Conservation (phyloP, 2,888 invertebrate genomes). For the Drosophila tripunctata region DNA sequence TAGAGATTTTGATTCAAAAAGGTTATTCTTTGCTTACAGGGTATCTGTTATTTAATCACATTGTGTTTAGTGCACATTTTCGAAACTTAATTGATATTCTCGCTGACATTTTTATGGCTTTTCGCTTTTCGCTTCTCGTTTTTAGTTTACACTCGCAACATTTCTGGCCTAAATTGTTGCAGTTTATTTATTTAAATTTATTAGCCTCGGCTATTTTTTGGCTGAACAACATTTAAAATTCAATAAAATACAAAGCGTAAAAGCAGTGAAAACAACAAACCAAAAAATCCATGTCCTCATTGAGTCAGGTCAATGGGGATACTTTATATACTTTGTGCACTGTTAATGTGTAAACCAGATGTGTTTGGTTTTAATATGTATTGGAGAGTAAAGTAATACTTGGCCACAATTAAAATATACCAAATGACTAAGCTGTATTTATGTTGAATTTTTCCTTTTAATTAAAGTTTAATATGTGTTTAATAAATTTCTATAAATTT, state of each 20-base stretch:
- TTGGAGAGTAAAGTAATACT: neutral
- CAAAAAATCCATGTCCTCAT: neutral
- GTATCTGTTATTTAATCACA: neutral
- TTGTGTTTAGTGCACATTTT: neutral
- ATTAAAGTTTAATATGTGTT: no score
- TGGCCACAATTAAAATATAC: neutral
- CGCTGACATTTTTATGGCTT: slow-evolving; percentile 72
- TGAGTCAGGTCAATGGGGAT: slow-evolving; percentile 14
- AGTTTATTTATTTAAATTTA: slow-evolving; percentile 68
- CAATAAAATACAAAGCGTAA: slow-evolving; percentile 41
- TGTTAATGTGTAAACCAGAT: neutral
- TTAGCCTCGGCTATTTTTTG: slow-evolving; percentile 55
- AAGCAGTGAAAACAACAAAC: slow-evolving; percentile 1
- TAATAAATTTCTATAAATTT: no score
- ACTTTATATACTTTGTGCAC: neutral
- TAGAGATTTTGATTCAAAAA: no score
- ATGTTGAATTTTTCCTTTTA: no score
- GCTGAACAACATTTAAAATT: slow-evolving; percentile 46
- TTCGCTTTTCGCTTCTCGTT: no score
- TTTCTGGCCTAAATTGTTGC: slow-evolving; percentile 36
- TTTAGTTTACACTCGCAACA: slow-evolving; percentile 24
- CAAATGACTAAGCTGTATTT: neutral
- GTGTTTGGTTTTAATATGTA: neutral
- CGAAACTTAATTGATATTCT: slow-evolving; percentile 58
- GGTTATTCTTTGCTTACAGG: neutral